Evolutionary conservation across 2,113 vertebrate species (phyloP).

Genomic region (Ascaphus truei): DNA sequence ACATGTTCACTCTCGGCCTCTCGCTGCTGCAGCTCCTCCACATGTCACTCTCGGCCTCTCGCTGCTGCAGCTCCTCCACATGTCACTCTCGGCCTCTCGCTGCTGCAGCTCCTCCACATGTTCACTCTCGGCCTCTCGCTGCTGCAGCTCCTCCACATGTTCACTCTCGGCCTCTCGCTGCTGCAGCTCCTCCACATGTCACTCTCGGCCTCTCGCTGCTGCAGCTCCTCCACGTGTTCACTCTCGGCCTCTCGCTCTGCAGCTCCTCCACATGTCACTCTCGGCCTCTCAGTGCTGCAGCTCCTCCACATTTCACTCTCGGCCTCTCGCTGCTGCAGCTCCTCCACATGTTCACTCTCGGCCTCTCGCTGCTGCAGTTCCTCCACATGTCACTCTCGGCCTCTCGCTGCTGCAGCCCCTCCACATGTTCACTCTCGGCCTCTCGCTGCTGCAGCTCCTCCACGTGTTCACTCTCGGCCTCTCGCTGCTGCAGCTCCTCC

Average conservation of each 20-base stretch:
- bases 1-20: slow-evolving; percentile 56
- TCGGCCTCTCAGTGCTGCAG: slow-evolving; percentile 50
- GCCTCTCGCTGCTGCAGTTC: too few relatives aligned
- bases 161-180: too few relatives aligned
- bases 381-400: slow-evolving; percentile 49
- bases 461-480: slow-evolving; percentile 56
- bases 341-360: slow-evolving; percentile 56
- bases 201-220: slow-evolving; percentile 51
- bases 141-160: slow-evolving; percentile 54
- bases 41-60: slow-evolving; percentile 56
- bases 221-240: slow-evolving; percentile 55
- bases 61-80: too few relatives aligned
- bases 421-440: slow-evolving; percentile 55
- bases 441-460: slow-evolving; percentile 51
- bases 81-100: slow-evolving; percentile 47
- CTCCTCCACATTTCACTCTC: slow-evolving; percentile 50
- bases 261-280: slow-evolving; percentile 50
- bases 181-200: too few relatives aligned
- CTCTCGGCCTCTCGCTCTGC: too few relatives aligned
- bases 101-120: slow-evolving; percentile 53
- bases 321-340: slow-evolving; percentile 50
- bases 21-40: slow-evolving; percentile 51
- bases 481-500: slow-evolving; percentile 51
- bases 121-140: slow-evolving; percentile 55
- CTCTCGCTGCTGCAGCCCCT: slow-evolving; percentile 51